phyloP scores from a whole-genome alignment of 1,140 invertebrate species.

The Heliconius himera region DNA sequence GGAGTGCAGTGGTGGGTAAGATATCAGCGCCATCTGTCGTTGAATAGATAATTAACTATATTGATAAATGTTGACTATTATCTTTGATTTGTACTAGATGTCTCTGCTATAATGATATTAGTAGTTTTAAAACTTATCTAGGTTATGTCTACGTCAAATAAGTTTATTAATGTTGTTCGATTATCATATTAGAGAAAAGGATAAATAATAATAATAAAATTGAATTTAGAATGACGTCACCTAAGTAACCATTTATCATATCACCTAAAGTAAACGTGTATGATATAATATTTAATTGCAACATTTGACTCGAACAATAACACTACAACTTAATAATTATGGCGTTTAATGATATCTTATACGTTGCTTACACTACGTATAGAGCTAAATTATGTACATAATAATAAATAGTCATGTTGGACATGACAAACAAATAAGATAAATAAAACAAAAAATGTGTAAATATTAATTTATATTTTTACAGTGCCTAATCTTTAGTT shows the following conservation, averaged over 20 bases:
- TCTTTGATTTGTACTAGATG: background rate
- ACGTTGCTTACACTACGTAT: background rate
- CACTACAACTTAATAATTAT: too few species aligned
- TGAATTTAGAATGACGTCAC: too few species aligned
- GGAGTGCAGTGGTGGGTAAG: constrained; percentile 23
- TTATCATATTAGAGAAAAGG: too few species aligned
- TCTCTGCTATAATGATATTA: background rate
- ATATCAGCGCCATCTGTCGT: constrained; percentile 45
- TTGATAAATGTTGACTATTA: background rate
- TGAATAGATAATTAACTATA: constrained; percentile 21
- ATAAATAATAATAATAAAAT: too few species aligned
- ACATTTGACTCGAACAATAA: too few species aligned
- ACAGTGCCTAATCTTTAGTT: background rate
- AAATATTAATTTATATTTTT: background rate
- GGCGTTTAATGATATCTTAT: background rate
- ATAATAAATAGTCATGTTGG: background rate
- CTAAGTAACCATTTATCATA: too few species aligned
- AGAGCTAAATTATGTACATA: background rate
- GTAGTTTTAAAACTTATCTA: background rate
- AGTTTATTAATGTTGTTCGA: background rate
- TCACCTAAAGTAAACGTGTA: too few species aligned
- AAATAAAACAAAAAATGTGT: background rate
- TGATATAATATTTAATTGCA: too few species aligned
- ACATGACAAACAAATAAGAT: background rate
- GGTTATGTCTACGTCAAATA: background rate